phyloP scores from a whole-genome alignment of 1,140 invertebrate species.

The Eriocheir sinensis region DNA sequence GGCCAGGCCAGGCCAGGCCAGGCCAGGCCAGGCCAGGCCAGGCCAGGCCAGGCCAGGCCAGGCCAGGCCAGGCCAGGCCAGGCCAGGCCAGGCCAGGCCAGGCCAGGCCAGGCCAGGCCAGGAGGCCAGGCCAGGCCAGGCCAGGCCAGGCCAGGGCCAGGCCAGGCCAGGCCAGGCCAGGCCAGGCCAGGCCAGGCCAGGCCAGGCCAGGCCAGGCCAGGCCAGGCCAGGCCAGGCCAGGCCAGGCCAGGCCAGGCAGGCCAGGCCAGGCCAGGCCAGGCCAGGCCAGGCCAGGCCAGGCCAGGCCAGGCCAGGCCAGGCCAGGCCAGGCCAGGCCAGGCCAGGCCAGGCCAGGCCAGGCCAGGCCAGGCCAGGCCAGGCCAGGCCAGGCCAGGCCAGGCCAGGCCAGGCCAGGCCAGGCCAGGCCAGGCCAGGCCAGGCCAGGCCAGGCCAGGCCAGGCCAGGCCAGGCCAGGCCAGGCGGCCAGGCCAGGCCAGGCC shows the following conservation, averaged over 20 bases:
- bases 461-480: slow-evolving; percentile 55
- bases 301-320: background rate
- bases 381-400: slow-evolving; percentile 58
- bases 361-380: slow-evolving; percentile 58
- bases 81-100: slow-evolving; percentile 41
- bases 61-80: slow-evolving; percentile 64
- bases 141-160: slow-evolving; percentile 26
- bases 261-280: background rate
- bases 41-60: slow-evolving; percentile 36
- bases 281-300: slow-evolving; percentile 9
- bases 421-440: slow-evolving; percentile 74
- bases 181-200: background rate
- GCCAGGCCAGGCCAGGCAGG: slow-evolving; percentile 25
- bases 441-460: slow-evolving; percentile 69
- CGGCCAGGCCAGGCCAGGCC: background rate
- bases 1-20: slow-evolving; percentile 68
- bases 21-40: slow-evolving; percentile 62
- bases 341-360: slow-evolving; percentile 64
- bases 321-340: slow-evolving; percentile 36
- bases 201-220: background rate
- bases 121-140: background rate
- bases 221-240: slow-evolving; percentile 38
- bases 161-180: slow-evolving; percentile 56
- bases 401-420: slow-evolving; percentile 49
- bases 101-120: slow-evolving; percentile 30